A percentile compares a stretch with the other conserved stretches of the same genome.
Conservation (phyloP, 2,113 vertebrate species). For the Corvus moneduloides region DNA sequence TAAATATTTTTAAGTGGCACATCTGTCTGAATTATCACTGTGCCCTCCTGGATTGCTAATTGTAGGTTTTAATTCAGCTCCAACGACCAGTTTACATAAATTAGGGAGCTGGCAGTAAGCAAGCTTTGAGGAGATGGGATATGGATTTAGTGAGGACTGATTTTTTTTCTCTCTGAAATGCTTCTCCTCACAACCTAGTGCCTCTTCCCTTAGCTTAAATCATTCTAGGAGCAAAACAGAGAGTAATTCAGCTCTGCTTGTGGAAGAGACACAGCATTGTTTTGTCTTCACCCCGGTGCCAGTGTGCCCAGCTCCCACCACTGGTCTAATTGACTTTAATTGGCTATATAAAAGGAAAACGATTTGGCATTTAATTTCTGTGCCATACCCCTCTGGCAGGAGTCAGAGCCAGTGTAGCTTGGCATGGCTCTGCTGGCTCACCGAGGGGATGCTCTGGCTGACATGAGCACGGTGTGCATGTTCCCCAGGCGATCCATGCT, state of each 20-base stretch:
- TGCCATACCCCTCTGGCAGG: background rate
- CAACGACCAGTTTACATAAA: conserved; percentile 62
- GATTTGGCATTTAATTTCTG: background rate
- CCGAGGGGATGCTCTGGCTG: background rate
- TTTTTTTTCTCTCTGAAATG: background rate
- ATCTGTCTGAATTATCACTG: conserved; percentile 62
- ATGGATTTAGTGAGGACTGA: background rate
- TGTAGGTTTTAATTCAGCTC: conserved; percentile 67
- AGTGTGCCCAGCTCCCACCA: background rate
- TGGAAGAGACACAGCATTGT: background rate
- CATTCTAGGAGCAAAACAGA: background rate
- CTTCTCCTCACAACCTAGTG: background rate
- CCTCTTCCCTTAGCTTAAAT: background rate
- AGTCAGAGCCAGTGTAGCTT: background rate
- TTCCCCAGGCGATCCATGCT: background rate
- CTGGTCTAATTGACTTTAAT: background rate
- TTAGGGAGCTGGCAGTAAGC: conserved; percentile 54
- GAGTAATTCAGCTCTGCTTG: background rate
- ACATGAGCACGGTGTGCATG: accelerated
- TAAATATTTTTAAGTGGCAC: conserved; percentile 68
- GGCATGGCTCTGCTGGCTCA: background rate
- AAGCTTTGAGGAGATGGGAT: conserved; percentile 24
- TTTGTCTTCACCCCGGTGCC: background rate
- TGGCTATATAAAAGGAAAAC: background rate
- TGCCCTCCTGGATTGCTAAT: conserved; percentile 67